Conservation (phyloP, 35 echinoderm and acorn worm species). For the Diadema setosum region DNA sequence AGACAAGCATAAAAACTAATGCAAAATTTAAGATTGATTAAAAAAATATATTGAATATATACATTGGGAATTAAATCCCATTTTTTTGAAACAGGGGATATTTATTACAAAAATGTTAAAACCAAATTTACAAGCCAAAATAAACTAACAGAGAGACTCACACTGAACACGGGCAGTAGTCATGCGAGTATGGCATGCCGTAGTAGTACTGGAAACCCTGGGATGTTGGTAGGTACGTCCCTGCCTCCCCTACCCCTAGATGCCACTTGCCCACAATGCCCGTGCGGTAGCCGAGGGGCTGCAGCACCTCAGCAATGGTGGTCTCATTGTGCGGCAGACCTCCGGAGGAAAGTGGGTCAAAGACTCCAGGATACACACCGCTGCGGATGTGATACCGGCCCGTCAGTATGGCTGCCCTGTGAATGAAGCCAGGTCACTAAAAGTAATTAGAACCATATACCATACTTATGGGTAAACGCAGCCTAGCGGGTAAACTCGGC, state of each 20-base stretch:
- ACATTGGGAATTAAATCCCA: no score
- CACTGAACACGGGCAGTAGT: constrained; percentile 73
- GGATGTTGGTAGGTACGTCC: constrained; percentile 50
- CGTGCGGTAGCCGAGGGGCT: constrained; percentile 53
- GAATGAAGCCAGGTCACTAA: no score
- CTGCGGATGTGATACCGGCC: constrained; percentile 60
- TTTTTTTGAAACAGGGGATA: no score
- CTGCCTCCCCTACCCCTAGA: constrained; percentile 65
- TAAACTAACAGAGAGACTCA: constrained; percentile 14
- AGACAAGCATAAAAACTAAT: no score
- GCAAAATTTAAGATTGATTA: no score
- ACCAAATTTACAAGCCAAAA: background rate
- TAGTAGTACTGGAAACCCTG: constrained; percentile 76
- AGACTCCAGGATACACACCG: constrained; percentile 76
- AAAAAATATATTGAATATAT: no score
- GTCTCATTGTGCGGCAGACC: constrained; percentile 80
- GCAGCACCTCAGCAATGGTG: constrained; percentile 64
- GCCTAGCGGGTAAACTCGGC: no score
- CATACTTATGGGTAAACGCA: no score
- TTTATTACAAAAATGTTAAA: no score
- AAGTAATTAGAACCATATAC: no score
- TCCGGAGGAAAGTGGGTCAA: constrained; percentile 38
- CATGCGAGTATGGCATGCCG: constrained; percentile 86
- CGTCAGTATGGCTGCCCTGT: constrained; percentile 68
- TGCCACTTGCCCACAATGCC: constrained; percentile 87